A percentile compares a stretch with the other conserved stretches of the same genome.
phyloP scores from a whole-genome alignment of 2,113 vertebrate species.

The Indri indri region DNA sequence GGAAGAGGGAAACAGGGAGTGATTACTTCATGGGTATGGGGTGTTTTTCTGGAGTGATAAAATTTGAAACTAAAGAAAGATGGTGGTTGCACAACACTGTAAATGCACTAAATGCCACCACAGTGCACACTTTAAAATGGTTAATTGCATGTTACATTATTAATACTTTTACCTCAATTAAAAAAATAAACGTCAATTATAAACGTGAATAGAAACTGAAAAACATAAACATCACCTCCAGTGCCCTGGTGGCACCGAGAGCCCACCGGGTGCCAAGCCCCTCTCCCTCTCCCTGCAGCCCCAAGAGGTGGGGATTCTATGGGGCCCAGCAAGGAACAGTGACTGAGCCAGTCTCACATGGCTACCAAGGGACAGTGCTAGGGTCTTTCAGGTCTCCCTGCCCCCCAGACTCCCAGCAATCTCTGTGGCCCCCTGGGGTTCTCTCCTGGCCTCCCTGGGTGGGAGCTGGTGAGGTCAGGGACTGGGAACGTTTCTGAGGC shows the following conservation, averaged over 20 bases:
- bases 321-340: neutral
- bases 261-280: neutral
- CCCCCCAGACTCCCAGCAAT: neutral
- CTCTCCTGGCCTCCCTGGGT: conserved; percentile 3
- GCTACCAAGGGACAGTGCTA: neutral
- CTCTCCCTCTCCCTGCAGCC: neutral
- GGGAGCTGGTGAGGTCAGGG: conserved; percentile 66
- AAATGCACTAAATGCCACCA: neutral
- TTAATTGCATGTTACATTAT: conserved; percentile 8
- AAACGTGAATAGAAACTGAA: conserved; percentile 34
- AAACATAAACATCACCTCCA: neutral
- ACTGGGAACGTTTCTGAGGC: conserved; percentile 60
- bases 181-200: conserved; percentile 37
- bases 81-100: neutral
- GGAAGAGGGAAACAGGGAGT: neutral
- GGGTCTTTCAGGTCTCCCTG: neutral
- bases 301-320: neutral
- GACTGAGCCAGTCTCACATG: neutral
- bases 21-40: neutral
- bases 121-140: neutral
- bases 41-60: conserved; percentile 32
- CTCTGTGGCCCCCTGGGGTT: neutral
- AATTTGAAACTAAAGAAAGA: conserved; percentile 34
- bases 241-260: neutral
- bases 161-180: conserved; percentile 9